Conservation (phyloP, 2,797 vertebrate genomes). For the Periparus ater region DNA sequence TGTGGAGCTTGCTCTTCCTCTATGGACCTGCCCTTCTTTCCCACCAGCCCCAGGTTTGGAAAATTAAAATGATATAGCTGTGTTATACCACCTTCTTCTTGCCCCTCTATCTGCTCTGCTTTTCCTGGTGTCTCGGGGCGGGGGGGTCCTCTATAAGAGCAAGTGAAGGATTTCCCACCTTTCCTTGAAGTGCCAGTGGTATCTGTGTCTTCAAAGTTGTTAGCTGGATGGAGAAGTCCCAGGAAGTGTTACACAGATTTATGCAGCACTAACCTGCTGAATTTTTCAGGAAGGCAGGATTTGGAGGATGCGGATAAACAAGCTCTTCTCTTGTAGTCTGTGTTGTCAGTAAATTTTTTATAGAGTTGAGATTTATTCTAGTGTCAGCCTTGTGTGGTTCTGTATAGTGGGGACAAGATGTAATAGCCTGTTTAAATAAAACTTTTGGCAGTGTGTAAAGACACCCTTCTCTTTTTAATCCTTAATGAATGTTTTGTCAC, state of each 20-base stretch:
- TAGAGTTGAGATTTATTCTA: conserved; percentile 51
- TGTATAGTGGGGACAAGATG: not conserved
- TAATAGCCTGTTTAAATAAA: conserved; percentile 37
- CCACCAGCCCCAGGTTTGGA: not conserved
- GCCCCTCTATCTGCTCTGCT: not conserved
- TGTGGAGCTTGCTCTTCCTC: not conserved
- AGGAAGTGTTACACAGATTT: not conserved
- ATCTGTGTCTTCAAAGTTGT: not conserved
- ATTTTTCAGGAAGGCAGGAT: conserved; percentile 15
- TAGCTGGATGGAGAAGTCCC: not conserved
- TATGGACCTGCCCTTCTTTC: not conserved
- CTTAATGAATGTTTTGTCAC: not conserved
- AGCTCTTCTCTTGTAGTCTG: not conserved
- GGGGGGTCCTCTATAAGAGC: not conserved
- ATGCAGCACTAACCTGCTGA: not conserved
- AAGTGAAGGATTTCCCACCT: not conserved
- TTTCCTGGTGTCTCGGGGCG: not conserved
- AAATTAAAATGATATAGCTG: not conserved
- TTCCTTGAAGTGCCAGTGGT: not conserved
- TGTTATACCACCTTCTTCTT: not conserved
- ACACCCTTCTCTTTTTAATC: not conserved
- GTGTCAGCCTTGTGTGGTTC: not conserved
- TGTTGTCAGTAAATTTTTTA: conserved; percentile 58
- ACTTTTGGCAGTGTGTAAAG: not conserved
- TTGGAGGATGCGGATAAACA: conserved; percentile 5